phyloP scores from a whole-genome alignment of 2,888 invertebrate genomes.

The Rotaria socialis region DNA sequence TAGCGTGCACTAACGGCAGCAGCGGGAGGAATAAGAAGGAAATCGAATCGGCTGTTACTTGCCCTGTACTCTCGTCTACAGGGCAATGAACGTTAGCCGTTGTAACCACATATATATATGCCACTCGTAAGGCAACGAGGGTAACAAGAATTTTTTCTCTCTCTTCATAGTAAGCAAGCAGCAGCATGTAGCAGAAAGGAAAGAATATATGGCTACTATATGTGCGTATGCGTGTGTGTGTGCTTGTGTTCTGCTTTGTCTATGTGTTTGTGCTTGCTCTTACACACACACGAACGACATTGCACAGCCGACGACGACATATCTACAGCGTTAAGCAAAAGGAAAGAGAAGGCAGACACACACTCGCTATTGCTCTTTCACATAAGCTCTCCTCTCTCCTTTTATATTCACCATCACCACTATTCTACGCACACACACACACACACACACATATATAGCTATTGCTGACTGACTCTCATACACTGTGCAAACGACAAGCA shows the following conservation, averaged over 20 bases:
- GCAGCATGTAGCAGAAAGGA: background rate
- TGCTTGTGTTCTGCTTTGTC: background rate
- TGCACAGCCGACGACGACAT: background rate
- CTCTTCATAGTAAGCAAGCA: background rate
- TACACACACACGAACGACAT: background rate
- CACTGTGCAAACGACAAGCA: background rate
- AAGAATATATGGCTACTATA: constrained; percentile 9
- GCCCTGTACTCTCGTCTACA: constrained; percentile 7
- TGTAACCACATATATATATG: background rate
- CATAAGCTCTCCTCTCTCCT: background rate
- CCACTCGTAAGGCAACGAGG: constrained; percentile 1
- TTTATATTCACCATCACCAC: background rate
- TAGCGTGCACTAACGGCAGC: constrained; percentile 24
- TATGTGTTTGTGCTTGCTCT: constrained; percentile 24
- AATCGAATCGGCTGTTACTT: constrained; percentile 26
- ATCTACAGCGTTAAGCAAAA: background rate
- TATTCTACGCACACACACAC: background rate
- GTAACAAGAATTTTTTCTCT: background rate
- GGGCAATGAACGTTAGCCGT: background rate
- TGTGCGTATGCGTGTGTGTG: background rate
- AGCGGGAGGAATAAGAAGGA: constrained; percentile 15
- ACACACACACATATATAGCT: background rate
- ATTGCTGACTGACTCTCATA: background rate
- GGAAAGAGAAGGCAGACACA: constrained; percentile 27
- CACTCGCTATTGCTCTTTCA: constrained; percentile 29